Percentiles rank a stretch among this genome's conserved stretches.
phyloP scores from a whole-genome alignment of 2,797 vertebrate genomes.

The Limosa lapponica region DNA sequence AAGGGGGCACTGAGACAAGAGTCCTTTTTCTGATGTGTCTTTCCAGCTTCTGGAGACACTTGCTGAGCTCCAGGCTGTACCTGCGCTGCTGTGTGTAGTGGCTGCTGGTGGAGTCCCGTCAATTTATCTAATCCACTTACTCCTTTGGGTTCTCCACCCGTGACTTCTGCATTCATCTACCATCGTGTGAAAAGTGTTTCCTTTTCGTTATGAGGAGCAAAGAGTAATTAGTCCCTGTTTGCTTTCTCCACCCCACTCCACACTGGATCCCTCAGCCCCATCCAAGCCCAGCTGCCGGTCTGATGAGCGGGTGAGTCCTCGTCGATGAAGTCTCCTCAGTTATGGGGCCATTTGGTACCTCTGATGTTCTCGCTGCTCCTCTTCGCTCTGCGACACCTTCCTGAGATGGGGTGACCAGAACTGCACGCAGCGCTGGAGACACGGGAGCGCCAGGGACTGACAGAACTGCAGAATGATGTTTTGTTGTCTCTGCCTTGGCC shows the following conservation, averaged over 20 bases:
- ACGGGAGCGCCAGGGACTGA: background rate
- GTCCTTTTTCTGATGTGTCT: background rate
- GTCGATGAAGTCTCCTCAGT: background rate
- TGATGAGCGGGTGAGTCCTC: background rate
- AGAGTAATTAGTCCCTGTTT: background rate
- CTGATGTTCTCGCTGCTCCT: background rate
- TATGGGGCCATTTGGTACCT: background rate
- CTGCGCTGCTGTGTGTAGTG: background rate
- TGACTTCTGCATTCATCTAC: background rate
- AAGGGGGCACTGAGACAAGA: background rate
- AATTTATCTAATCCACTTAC: background rate
- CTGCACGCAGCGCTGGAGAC: background rate
- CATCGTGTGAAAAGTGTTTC: background rate
- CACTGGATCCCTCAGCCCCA: background rate
- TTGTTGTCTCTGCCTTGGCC: slow-evolving; percentile 36
- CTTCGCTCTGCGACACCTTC: background rate
- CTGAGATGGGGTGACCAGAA: background rate
- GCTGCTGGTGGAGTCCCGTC: background rate
- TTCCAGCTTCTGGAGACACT: background rate
- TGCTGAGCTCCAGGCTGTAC: background rate
- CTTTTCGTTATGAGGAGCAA: background rate
- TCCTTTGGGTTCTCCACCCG: background rate
- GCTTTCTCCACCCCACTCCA: background rate
- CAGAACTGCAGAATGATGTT: slow-evolving; percentile 40
- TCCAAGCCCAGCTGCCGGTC: background rate